A percentile compares a stretch with the other conserved stretches of the same genome.
These are phyloP conservation scores for Acestrorhynchus altus DNA, from an alignment of 2,797 vertebrate genomes.

Conservation along the genomic window DNA sequence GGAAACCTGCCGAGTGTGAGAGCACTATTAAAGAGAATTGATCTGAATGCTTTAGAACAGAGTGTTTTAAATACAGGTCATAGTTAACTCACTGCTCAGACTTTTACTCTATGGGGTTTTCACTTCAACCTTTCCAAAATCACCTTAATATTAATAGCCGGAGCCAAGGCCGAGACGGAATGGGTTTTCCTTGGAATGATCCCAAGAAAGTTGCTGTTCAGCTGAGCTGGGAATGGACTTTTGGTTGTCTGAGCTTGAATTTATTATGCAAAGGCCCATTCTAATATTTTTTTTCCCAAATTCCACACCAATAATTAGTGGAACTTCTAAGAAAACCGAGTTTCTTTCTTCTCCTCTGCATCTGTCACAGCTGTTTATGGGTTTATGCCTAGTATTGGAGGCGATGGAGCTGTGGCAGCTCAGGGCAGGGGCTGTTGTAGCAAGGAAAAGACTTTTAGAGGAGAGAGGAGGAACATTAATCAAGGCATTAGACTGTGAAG, in stretches of 20 bases:
- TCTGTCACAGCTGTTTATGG: neutral
- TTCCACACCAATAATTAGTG: neutral
- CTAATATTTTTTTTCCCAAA: neutral
- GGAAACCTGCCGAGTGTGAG: too few relatives aligned
- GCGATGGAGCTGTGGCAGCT: neutral
- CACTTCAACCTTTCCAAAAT: neutral
- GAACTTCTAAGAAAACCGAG: neutral
- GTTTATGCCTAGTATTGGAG: too few relatives aligned
- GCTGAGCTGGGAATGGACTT: neutral
- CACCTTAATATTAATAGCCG: neutral
- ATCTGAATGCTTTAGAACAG: neutral
- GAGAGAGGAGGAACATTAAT: neutral
- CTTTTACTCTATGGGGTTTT: neutral
- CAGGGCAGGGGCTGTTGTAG: neutral
- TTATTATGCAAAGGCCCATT: neutral
- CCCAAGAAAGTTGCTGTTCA: neutral
- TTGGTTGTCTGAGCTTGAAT: neutral
- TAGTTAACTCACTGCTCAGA: too few relatives aligned
- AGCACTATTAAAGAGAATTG: too few relatives aligned
- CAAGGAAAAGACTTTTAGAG: neutral
- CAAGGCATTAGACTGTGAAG: neutral
- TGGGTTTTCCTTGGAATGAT: neutral
- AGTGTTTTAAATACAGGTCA: too few relatives aligned
- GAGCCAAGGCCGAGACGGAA: neutral
- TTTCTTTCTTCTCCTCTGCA: neutral